These are phyloP conservation scores for Heterotis niloticus DNA, from an alignment of 2,113 vertebrate genomes.

Conservation along the genomic window DNA sequence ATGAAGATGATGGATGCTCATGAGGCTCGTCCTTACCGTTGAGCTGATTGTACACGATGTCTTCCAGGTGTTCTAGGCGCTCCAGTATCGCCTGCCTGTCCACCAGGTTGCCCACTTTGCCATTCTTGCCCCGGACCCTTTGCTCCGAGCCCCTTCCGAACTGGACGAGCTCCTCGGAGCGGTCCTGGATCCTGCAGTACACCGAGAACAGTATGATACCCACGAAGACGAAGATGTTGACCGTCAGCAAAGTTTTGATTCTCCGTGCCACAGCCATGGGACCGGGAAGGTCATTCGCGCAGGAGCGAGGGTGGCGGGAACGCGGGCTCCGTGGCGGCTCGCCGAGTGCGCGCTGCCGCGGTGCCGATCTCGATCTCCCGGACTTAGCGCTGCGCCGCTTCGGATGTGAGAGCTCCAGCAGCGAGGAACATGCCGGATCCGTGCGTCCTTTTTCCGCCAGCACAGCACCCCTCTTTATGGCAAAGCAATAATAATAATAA, in stretches of 20 bases:
- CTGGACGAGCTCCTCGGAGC: conserved; percentile 85
- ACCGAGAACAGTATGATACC: conserved; percentile 95
- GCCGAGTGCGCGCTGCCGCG: no score
- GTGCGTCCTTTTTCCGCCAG: no score
- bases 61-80: conserved; percentile 90
- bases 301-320: conserved; percentile 1
- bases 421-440: not conserved
- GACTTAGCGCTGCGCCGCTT: not conserved
- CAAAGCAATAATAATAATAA: no score
- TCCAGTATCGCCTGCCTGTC: conserved; percentile 91
- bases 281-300: conserved; percentile 44
- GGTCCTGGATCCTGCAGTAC: conserved; percentile 94
- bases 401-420: not conserved
- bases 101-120: conserved; percentile 75
- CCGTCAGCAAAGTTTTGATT: conserved; percentile 98
- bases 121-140: conserved; percentile 74
- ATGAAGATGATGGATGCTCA: not conserved
- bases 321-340: not conserved
- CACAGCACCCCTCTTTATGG: no score
- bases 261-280: conserved; percentile 96
- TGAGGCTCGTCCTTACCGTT: conserved; percentile 75
- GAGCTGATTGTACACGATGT: conserved; percentile 93
- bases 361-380: not conserved
- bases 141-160: conserved; percentile 78
- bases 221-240: conserved; percentile 94